Base-by-base conservation (phyloP, 1,140 invertebrate genomes). In the Wiebesia pumilae region DNA sequence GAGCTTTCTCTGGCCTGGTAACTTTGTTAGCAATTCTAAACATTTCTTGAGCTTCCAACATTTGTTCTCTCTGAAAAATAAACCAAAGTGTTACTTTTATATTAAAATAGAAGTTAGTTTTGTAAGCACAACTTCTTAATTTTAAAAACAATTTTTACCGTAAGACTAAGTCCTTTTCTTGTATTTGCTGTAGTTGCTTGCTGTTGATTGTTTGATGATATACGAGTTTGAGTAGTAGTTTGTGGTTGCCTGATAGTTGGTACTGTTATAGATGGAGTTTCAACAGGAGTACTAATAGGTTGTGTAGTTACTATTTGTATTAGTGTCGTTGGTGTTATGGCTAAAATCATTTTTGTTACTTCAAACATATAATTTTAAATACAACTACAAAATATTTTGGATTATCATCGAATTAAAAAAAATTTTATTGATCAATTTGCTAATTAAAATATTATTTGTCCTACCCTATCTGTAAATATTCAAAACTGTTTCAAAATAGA, bases 11-110 rank as follows among this genome's bases (percentile, higher is more conserved):
- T 4, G 98, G 98, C 88, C 98, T 94, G 1, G 98, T 99, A 67
- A 99, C 98, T 93, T 97, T 97, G 92, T 99, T 99, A 47, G 98
- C 98, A 89, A 97, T 98, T 84, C 97, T 95, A 95, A 99, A 99
- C 97, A 99, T 99, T 93, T 99, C 98, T 93, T 99, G 98, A 2
- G 98, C 98, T 93, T 99, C 98, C 90, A 98, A 94, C 96, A 99
- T 98, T 96, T 99, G 98, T 93, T 99, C 98, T 92, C 97, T 96
- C 96, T 97, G 91, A 71, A 94, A 88, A 91, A 91, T 84, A 88
- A 84, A 81, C 3, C 81, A 87, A 65, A n/a, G n/a, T n/a, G n/a
- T n/a, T n/a, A n/a, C n/a, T n/a, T n/a, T n/a, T n/a, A n/a, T n/a
- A n/a, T n/a, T n/a, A n/a, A n/a, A n/a, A n/a, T n/a, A n/a, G n/a